Percentiles rank a stretch among this genome's conserved stretches.
phyloP scores from a whole-genome alignment of 2,113 vertebrate species.

The Pseudorectes ferrugineus region DNA sequence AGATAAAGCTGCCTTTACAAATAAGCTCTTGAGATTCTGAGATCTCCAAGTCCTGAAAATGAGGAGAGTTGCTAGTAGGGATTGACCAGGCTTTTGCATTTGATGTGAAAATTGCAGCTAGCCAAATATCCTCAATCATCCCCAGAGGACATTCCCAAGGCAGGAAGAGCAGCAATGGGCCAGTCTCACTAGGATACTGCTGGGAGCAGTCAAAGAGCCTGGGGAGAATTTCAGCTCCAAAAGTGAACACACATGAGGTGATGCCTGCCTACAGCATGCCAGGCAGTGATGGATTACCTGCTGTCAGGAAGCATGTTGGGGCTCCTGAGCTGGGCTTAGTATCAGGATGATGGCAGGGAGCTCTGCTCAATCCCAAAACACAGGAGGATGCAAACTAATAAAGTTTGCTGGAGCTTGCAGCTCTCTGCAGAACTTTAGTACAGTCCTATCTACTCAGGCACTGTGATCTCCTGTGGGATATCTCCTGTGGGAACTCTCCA shows the following conservation, averaged over 20 bases:
- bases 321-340: neutral
- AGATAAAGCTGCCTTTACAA: neutral
- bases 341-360: neutral
- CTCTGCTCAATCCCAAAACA: neutral
- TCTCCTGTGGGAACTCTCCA: no score
- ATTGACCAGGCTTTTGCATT: neutral
- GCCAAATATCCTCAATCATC: neutral
- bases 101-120: neutral
- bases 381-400: neutral
- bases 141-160: neutral
- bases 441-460: fast-evolving
- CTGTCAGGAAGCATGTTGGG: fast-evolving
- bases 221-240: neutral
- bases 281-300: neutral
- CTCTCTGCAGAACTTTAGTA: neutral
- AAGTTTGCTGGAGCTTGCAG: neutral
- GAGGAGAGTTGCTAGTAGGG: neutral
- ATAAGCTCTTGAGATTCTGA: neutral
- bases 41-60: neutral
- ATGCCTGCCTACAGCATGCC: fast-evolving
- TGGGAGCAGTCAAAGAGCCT: neutral
- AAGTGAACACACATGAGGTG: neutral
- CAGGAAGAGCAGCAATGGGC: neutral
- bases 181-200: neutral
- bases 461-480: neutral